phyloP scores from a whole-genome alignment of 2,797 vertebrate genomes.

The Sebastolobus altivelis region DNA sequence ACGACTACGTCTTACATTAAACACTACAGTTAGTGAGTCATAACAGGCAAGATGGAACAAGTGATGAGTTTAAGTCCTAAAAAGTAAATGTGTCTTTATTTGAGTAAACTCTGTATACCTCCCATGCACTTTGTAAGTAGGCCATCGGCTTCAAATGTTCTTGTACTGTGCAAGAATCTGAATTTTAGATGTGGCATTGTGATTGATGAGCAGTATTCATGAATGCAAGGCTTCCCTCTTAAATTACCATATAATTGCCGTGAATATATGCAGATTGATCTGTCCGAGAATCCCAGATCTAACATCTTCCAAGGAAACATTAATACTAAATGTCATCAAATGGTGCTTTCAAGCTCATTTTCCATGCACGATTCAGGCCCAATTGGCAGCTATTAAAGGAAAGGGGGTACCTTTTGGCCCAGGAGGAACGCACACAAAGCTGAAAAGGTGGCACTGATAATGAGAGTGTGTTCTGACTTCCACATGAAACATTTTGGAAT shows the following conservation, averaged over 20 bases:
- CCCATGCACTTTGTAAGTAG: slow-evolving; percentile 30
- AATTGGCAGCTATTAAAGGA: slow-evolving; percentile 53
- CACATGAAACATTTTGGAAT: slow-evolving; percentile 30
- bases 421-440: slow-evolving; percentile 10
- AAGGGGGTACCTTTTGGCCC: slow-evolving; percentile 29
- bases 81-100: not conserved
- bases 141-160: slow-evolving; percentile 45
- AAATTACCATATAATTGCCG: slow-evolving; percentile 73
- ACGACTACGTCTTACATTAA: too few species aligned
- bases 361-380: slow-evolving; percentile 39
- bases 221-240: slow-evolving; percentile 62
- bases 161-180: slow-evolving; percentile 43
- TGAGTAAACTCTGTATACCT: not conserved
- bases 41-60: not conserved
- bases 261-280: slow-evolving; percentile 77
- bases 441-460: slow-evolving; percentile 40
- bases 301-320: slow-evolving; percentile 57
- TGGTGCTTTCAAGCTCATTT: slow-evolving; percentile 64
- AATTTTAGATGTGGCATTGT: slow-evolving; percentile 72
- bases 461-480: slow-evolving; percentile 20
- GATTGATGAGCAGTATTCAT: slow-evolving; percentile 76
- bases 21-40: too few species aligned
- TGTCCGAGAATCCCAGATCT: slow-evolving; percentile 50
- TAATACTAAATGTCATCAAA: slow-evolving; percentile 69
- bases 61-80: not conserved